Evolutionary conservation across 2,797 vertebrate species (phyloP), one percentile per base, ranked within the genome.

Genomic region (Enoplosus armatus): DNA sequence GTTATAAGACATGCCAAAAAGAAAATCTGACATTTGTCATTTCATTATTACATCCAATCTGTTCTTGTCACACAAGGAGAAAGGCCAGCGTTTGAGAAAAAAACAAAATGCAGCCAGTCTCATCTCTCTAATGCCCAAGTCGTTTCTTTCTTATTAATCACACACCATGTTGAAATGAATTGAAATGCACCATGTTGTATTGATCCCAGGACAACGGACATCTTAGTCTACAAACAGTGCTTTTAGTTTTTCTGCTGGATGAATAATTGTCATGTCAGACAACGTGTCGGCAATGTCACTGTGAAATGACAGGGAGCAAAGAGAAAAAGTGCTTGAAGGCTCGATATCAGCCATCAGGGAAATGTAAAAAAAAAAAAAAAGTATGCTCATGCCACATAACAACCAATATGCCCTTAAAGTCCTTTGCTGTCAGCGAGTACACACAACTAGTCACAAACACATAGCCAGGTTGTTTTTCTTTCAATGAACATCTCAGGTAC

Each of bases 41-140:
- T 89, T 91, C 87, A 92, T 94, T 92, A 93, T 87, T 83, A 86
- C 78, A 53, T 68, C 83, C 79, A 89, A 89, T 90, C 86, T 91
- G 84, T 82, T 84, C 67, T 72, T 73, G 78, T 74, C 72, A 70
- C 27, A 35, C 0, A 27, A 70, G 37, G n/a, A 79, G 66, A 88
- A 84, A 80, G 74, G 72, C 76, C 89, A 84, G 53, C 8, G 29
- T 61, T 43, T 48, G 64, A 43, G 61, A 79, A 70, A 24, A 63
- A 33, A 29, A 22, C 7, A 22, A 68, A 39, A 39, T 4, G 56
- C 86, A 87, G 80, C 75, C 77, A 84, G 83, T 53, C 72, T 83
- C 70, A 63, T 85, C 77, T 80, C 82, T 77, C 27, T 59, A 64
- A 75, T 69, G 83, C 75, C 6, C 10, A 70, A 77, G 37, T 53